These are phyloP conservation scores for Pelmatolapia mariae DNA, from an alignment of 2,113 vertebrate genomes.

Conservation along the genomic window DNA sequence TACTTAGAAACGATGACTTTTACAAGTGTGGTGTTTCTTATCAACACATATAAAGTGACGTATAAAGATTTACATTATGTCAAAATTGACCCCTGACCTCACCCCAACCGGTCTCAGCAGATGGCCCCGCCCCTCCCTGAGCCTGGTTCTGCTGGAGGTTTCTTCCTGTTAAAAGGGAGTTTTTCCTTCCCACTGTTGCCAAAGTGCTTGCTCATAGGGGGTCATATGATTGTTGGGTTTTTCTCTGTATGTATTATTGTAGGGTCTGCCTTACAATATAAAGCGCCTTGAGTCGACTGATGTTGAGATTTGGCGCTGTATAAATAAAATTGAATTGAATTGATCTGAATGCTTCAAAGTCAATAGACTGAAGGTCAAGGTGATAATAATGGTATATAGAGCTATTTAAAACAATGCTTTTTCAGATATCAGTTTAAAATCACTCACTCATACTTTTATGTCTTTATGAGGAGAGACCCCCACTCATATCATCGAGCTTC, in stretches of 20 bases:
- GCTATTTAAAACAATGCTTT: background rate
- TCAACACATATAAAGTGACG: background rate
- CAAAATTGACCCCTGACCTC: background rate
- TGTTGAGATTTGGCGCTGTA: background rate
- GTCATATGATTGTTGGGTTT: accelerated
- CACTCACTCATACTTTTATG: background rate
- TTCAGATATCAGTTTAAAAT: background rate
- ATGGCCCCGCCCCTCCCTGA: background rate
- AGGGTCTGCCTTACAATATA: accelerated
- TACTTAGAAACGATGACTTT: background rate
- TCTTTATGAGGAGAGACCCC: background rate
- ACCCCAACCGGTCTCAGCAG: accelerated
- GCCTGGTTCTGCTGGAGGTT: background rate
- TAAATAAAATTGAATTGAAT: background rate
- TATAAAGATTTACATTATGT: accelerated
- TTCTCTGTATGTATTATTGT: background rate
- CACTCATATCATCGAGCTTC: background rate
- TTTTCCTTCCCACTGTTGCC: background rate
- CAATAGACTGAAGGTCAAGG: background rate
- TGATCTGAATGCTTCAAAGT: background rate
- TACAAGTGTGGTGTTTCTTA: background rate
- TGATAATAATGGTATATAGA: background rate
- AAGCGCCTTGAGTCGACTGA: accelerated
- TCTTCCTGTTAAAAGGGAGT: background rate
- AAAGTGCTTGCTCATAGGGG: background rate